Conservation (phyloP, 1,140 invertebrate genomes). For the Myzus persicae region DNA sequence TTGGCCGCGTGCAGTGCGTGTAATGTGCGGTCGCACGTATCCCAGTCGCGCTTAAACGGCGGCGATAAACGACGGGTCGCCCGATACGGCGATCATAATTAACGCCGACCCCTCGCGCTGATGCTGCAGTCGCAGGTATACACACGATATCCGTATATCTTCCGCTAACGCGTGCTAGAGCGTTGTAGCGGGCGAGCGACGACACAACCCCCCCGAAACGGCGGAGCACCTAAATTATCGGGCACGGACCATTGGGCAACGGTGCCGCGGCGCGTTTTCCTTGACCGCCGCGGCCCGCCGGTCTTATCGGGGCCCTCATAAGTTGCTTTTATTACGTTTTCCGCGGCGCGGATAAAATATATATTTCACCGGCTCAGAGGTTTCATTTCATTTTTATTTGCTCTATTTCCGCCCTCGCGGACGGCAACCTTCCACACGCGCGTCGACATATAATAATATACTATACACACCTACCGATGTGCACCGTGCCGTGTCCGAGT, state of each 20-base stretch:
- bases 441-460: background rate
- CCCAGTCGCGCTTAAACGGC: background rate
- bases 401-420: background rate
- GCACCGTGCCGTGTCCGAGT: background rate
- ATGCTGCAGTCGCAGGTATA: background rate
- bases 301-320: conserved; percentile 49
- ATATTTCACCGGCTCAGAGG: conserved; percentile 35
- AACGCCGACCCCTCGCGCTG: background rate
- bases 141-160: background rate
- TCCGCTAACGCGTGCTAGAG: background rate
- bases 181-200: background rate
- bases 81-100: conserved; percentile 13
- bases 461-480: background rate
- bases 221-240: conserved; percentile 5
- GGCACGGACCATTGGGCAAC: conserved; percentile 37
- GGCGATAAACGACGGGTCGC: background rate
- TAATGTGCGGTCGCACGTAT: background rate
- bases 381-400: background rate
- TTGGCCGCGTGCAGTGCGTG: background rate
- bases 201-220: background rate
- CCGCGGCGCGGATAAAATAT: background rate
- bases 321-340: conserved; percentile 51
- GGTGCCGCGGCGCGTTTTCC: background rate
- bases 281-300: background rate
- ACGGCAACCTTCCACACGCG: too few species aligned